Base-by-base conservation (phyloP, 2,113 vertebrate genomes). In the Sarotherodon lohbergeri region DNA sequence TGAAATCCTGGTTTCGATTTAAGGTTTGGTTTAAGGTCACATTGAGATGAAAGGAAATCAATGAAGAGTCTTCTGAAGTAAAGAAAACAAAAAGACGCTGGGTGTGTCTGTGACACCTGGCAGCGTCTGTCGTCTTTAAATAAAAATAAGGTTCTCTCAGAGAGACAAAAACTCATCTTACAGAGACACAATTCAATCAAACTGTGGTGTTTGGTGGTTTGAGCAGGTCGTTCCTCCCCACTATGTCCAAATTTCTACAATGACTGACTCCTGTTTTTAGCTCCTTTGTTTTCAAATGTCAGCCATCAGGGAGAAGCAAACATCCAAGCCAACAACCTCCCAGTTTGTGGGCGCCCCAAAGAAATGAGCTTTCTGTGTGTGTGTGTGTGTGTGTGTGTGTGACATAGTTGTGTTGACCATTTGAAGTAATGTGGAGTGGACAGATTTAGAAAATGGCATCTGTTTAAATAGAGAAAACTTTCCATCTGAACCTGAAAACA, bases 381-480 rank as follows among this genome's bases (percentile, higher is more conserved):
- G 55, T 52, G 39, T 52, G 27, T 84, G 27, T 84, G 6, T 50
- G 9, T 34, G 16, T 13, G 27, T 59, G 57, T 36, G 36, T n/a
- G 57, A 56, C 55, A 85, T 48, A 81, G 16, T 68, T 85, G 81
- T 6, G 46, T 86, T 59, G 24, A 82, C 52, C 14, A 63, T 50
- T 24, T 81, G 39, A 86, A 81, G 80, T 34, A 68, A 82, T 84
- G 32, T 39, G 68, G 24, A 34, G 71, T 14, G 36, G 73, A 85
- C 90, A n/a, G 19, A 90, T 92, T 88, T 91, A 91, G 88, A 90
- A 85, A 50, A 13, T 0, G 84, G 57, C 86, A 87, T 83, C 80
- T 86, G 82, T 87, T 66, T 82, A 61, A 87, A 85, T 81, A 85
- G 9, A 46, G 29, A 17, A 1, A 32, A 76, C 56, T 86, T 92